A percentile compares a stretch with the other conserved stretches of the same genome.
These are phyloP conservation scores for Chrysemys picta DNA, from an alignment of 2,113 vertebrate species.

Conservation along the genomic window DNA sequence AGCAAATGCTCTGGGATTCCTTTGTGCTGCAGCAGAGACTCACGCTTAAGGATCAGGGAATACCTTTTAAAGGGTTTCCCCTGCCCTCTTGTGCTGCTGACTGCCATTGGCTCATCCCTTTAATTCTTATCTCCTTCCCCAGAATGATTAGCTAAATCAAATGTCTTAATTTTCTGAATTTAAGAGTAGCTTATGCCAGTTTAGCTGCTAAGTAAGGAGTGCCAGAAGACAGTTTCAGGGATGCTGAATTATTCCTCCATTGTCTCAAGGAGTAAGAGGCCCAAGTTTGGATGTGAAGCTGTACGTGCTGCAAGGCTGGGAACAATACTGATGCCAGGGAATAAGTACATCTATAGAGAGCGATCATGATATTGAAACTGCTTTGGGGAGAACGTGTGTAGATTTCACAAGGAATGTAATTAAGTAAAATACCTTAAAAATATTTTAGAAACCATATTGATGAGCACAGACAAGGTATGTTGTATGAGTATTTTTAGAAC, in stretches of 20 bases:
- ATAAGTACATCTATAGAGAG: not conserved
- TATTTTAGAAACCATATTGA: not conserved
- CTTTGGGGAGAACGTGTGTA: not conserved
- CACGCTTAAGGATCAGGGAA: not conserved
- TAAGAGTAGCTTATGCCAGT: not conserved
- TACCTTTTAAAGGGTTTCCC: constrained; percentile 24
- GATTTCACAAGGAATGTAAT: constrained; percentile 12
- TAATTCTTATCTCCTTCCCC: constrained; percentile 36
- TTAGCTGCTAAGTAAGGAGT: not conserved
- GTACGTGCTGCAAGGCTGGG: constrained; percentile 3
- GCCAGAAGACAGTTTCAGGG: not conserved
- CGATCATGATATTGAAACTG: not conserved
- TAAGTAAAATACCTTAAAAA: not conserved
- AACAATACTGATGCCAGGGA: not conserved
- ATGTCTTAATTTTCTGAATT: constrained; percentile 14
- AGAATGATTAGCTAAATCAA: constrained; percentile 14
- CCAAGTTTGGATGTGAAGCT: not conserved
- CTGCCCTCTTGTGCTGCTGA: not conserved
- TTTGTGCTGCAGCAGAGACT: constrained; percentile 18
- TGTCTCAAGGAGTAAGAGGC: not conserved
- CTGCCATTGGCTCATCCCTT: not conserved
- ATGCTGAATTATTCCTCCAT: not conserved
- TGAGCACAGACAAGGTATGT: not conserved
- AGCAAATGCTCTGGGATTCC: constrained; percentile 24
- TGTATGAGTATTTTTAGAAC: constrained; percentile 1